Base-by-base conservation (phyloP, 1,140 invertebrate genomes). In the Ips nitidus region DNA sequence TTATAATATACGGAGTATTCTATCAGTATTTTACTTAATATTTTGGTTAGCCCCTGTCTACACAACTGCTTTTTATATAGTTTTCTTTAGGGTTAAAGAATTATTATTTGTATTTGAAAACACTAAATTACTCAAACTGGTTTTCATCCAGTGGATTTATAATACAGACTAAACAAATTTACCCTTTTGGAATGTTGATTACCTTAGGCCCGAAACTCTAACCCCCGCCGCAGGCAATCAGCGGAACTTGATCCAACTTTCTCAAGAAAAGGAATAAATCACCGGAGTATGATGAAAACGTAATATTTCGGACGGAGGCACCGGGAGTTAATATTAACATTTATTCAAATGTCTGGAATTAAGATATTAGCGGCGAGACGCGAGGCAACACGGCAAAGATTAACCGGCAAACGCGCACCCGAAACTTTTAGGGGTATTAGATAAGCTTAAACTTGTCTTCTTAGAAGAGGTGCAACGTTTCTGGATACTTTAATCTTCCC, bases 261-360 rank as follows among this genome's bases (percentile, higher is more conserved):
- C 60, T 58, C 60, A 65, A 70, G 61, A 70, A 70, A 64, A 70
- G 45, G 68, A 61, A 70, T 70, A 70, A 73, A 73, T 68, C 69
- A 73, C 60, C 59, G 41, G 55, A 73, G 52, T 70, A 73, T 73
- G 71, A 73, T 65, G 71, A 73, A 73, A 73, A 55, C 45, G 68
- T 69, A 64, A 69, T 70, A 70, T 70, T 55, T 67, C 42, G 67
- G 68, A 69, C 61, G 59, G 22, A 53, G 55, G 62, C 68, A 52
- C 36, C 64, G 58, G 45, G 53, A 69, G 68, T 74, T 74, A 69
- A 73, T 75, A 75, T 75, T 74, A 75, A 74, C 74, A 75, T 75
- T 75, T 75, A 75, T 75, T 75, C 73, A 75, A 75, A 76, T 76
- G 71, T 71, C 70, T 59, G 75, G 71, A 74, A 73, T 74, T 74